phyloP scores from a whole-genome alignment of 2,113 vertebrate species.

The Zingel zingel region DNA sequence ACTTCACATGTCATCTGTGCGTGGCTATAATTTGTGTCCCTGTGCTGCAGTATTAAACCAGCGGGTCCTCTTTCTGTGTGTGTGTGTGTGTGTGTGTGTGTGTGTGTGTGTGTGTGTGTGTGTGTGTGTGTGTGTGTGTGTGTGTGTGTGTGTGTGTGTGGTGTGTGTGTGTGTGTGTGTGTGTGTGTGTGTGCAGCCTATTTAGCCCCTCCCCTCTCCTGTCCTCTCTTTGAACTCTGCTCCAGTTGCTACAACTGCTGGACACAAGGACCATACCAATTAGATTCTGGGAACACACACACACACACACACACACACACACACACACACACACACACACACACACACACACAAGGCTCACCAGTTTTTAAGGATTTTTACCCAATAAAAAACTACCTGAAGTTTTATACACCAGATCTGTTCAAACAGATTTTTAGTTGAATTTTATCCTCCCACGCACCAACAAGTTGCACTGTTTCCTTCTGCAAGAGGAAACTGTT shows the following conservation, averaged over 20 bases:
- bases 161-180: constrained; percentile 21
- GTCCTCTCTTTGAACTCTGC: constrained; percentile 75
- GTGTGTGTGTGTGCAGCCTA: background rate
- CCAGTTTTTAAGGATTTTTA: constrained; percentile 19
- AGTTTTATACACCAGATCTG: constrained; percentile 11
- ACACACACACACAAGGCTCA: constrained; percentile 3
- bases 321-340: constrained; percentile 7
- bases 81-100: constrained; percentile 22
- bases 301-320: constrained; percentile 4
- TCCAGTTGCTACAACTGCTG: constrained; percentile 20
- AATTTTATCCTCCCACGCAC: constrained; percentile 26
- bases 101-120: constrained; percentile 21
- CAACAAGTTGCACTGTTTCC: constrained; percentile 19
- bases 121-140: constrained; percentile 15
- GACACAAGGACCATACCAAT: constrained; percentile 56
- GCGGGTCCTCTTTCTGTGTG: background rate
- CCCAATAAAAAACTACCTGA: background rate
- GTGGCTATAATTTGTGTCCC: constrained; percentile 34
- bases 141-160: constrained; percentile 1
- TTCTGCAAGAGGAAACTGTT: constrained; percentile 31
- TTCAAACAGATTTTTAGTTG: constrained; percentile 35
- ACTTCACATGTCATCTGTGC: constrained; percentile 31
- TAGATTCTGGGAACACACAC: constrained; percentile 18
- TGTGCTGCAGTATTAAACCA: constrained; percentile 23
- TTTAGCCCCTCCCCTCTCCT: constrained; percentile 43